Evolutionary conservation across 2,113 vertebrate genomes (phyloP), one percentile per base, ranked within the genome.

Genomic region (Camelus bactrianus): DNA sequence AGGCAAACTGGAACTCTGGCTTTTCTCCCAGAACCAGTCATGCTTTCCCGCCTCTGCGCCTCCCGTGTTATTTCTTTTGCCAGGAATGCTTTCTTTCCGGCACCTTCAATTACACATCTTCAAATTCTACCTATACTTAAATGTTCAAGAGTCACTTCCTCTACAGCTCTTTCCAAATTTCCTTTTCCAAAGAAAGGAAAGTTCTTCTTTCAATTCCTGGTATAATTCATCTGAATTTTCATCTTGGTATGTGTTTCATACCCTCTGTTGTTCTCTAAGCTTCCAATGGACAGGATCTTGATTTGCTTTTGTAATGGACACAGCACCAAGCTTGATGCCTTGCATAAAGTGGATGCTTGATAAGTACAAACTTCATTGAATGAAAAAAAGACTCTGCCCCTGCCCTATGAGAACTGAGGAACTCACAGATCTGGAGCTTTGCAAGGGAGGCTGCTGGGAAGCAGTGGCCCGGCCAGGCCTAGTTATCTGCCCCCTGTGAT

Each of bases 31-130:
- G 72, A 95, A 62, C 28, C 76, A 62, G 54, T 28, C 70, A 4
- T 95, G 76, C 35, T 95, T 96, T 98, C 97, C 96, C 93, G 93
- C 96, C 73, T 95, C 93, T 81, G 85, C 17, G 15, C 62, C 65
- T 80, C 70, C 90, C 48, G 28, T 80, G 26, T 88, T 88, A 58
- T 42, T 91, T 88, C 26, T 81, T 80, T 88, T 54, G 60, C 70
- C 3, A 15, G 73, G 30, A 89, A 89, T 91, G 76, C 73, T 62
- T 96, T 84, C 24, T 64, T 82, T 84, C 72, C 60, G 1, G 30
- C 13, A 32, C 46, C 60, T 54, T 73, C 72, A 94, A 38, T 94
- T 89, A 76, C 81, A 35, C 88, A 54, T 62, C 84, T 93, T 95
- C 67, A 77, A 38, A 91, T 82, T 92, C 81, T 91, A 8, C 88